phyloP scores from a whole-genome alignment of 2,113 vertebrate species.

The Grammomys surdaster region DNA sequence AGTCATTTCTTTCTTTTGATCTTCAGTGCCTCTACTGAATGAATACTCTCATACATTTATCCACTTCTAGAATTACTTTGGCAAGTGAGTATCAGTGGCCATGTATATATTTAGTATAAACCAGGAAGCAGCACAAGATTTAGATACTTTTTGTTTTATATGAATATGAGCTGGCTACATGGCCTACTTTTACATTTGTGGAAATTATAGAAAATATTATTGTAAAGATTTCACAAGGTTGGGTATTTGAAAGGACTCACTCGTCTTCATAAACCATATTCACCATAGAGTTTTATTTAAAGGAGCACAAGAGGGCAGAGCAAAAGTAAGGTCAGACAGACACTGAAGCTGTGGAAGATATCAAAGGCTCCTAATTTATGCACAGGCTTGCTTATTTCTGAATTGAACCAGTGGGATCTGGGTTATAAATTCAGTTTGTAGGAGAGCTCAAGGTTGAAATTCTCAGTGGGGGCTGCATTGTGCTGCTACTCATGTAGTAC shows the following conservation, averaged over 20 bases:
- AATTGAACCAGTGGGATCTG: background rate
- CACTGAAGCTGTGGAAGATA: background rate
- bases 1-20: slow-evolving; percentile 33
- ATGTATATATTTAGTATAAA: slow-evolving; percentile 45
- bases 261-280: slow-evolving; percentile 17
- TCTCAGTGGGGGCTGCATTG: background rate
- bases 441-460: background rate
- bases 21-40: slow-evolving; percentile 39
- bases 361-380: background rate
- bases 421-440: slow-evolving; percentile 21
- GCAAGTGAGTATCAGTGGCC: background rate
- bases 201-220: slow-evolving; percentile 45
- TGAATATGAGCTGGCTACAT: background rate
- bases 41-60: background rate
- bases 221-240: slow-evolving; percentile 36
- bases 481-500: background rate
- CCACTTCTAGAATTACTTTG: background rate
- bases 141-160: slow-evolving; percentile 35
- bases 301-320: background rate
- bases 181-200: slow-evolving; percentile 36
- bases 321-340: background rate
- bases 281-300: slow-evolving; percentile 41
- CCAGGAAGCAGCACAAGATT: background rate
- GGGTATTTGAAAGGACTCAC: slow-evolving; percentile 19
- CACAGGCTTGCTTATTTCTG: background rate